A percentile compares a stretch with the other conserved stretches of the same genome.
Conservation (phyloP, 2,797 vertebrate species). For the Enteromius thamalakanensis region DNA sequence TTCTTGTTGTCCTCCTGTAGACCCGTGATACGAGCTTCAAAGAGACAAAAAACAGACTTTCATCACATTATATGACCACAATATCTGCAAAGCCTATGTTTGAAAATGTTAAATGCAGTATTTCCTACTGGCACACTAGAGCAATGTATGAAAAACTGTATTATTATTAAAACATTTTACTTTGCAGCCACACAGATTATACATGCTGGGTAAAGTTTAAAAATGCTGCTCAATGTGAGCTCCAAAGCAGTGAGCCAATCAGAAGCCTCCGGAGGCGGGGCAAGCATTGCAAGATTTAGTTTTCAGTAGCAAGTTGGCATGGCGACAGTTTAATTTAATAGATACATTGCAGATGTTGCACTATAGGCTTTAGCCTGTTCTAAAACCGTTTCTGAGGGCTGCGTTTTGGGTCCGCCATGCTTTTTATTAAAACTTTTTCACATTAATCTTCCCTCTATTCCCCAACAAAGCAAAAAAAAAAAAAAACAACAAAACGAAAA, state of each 20-base stretch:
- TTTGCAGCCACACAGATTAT: not conserved
- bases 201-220: not conserved
- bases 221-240: not conserved
- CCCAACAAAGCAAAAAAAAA: not conserved
- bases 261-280: not conserved
- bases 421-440: not conserved
- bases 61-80: not conserved
- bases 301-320: not conserved
- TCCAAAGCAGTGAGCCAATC: not conserved
- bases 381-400: not conserved
- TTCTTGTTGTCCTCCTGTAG: constrained; percentile 94
- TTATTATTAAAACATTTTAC: not conserved
- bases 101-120: not conserved
- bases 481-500: too few relatives aligned
- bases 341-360: not conserved
- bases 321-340: not conserved
- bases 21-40: constrained; percentile 84
- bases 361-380: too few relatives aligned
- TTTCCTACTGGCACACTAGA: not conserved
- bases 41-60: not conserved
- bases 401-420: not conserved
- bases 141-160: not conserved
- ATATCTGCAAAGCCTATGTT: not conserved
- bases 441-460: not conserved
- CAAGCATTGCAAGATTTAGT: not conserved